Conservation (phyloP, 2,113 vertebrate genomes). For the Xiphorhynchus elegans region DNA sequence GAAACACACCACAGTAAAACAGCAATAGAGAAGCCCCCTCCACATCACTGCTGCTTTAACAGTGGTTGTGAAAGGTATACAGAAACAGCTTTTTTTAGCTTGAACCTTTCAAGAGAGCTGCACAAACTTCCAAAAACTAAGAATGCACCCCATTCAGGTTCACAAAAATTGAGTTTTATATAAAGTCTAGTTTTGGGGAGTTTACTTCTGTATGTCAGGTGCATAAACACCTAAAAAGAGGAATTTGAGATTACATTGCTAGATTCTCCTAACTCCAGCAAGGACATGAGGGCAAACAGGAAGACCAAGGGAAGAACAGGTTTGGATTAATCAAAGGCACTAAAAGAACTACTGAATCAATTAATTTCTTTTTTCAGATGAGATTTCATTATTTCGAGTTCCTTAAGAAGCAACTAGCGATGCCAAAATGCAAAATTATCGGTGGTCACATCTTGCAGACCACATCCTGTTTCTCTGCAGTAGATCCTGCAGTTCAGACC, state of each 20-base stretch:
- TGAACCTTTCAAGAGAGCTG: neutral
- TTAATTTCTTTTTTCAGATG: neutral
- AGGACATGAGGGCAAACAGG: neutral
- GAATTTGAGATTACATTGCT: neutral
- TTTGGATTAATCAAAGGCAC: neutral
- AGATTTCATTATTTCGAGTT: neutral
- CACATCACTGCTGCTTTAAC: neutral
- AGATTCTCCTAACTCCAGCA: neutral
- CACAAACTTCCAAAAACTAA: neutral
- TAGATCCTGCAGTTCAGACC: neutral
- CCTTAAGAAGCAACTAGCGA: fast-evolving
- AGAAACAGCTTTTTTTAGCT: neutral
- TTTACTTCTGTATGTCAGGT: neutral
- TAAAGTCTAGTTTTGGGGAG: neutral
- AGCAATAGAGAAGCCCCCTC: neutral
- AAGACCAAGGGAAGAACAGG: neutral
- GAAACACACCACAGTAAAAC: neutral
- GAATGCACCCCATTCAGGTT: neutral
- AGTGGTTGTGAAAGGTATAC: neutral
- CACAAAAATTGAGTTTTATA: neutral
- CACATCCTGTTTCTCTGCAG: neutral
- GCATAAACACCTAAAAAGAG: neutral
- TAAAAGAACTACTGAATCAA: neutral
- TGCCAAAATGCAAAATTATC: neutral
- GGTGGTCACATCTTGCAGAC: neutral